Percentiles rank a stretch among this genome's conserved stretches.
phyloP scores from a whole-genome alignment of 2,888 invertebrate genomes.

The Leptura quadrifasciata region DNA sequence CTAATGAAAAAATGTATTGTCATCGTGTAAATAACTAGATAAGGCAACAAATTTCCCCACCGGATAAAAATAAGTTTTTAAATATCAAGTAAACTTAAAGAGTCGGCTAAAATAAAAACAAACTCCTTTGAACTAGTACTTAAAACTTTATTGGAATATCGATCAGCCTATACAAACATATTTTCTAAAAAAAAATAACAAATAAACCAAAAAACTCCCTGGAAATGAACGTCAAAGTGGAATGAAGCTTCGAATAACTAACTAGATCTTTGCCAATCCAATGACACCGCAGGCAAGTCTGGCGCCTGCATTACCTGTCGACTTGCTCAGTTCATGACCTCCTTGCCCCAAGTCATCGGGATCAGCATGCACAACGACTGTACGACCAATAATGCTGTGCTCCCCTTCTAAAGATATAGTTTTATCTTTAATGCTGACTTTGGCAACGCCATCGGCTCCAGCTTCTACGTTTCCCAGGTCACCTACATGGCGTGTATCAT shows the following conservation, averaged over 20 bases:
- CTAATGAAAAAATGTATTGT: too few species aligned
- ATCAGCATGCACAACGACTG: slow-evolving; percentile 93
- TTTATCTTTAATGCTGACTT: slow-evolving; percentile 80
- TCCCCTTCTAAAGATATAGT: slow-evolving; percentile 81
- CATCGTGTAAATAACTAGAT: too few species aligned
- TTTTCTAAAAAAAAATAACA: background rate
- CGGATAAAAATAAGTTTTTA: too few species aligned
- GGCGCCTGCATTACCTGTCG: slow-evolving; percentile 96
- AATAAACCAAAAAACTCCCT: slow-evolving; percentile 16
- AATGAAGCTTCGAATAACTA: slow-evolving; percentile 41
- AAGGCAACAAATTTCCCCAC: too few species aligned
- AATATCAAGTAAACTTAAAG: too few species aligned
- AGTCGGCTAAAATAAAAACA: background rate
- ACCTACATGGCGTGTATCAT: slow-evolving; percentile 87
- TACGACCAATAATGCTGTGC: slow-evolving; percentile 88
- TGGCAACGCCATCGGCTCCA: slow-evolving; percentile 79
- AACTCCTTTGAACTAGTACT: slow-evolving; percentile 10
- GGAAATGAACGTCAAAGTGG: slow-evolving; percentile 23
- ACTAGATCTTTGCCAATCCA: slow-evolving; percentile 79
- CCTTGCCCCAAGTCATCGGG: slow-evolving; percentile 95
- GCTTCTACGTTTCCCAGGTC: slow-evolving; percentile 86
- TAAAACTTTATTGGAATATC: slow-evolving; percentile 19
- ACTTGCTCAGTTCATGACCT: slow-evolving; percentile 93
- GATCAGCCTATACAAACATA: slow-evolving; percentile 12
- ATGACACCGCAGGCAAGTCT: slow-evolving; percentile 93